Evolutionary conservation across 2,797 vertebrate genomes (phyloP), one percentile per base, ranked within the genome.

Genomic region (Scolopax bukidnonensis): DNA sequence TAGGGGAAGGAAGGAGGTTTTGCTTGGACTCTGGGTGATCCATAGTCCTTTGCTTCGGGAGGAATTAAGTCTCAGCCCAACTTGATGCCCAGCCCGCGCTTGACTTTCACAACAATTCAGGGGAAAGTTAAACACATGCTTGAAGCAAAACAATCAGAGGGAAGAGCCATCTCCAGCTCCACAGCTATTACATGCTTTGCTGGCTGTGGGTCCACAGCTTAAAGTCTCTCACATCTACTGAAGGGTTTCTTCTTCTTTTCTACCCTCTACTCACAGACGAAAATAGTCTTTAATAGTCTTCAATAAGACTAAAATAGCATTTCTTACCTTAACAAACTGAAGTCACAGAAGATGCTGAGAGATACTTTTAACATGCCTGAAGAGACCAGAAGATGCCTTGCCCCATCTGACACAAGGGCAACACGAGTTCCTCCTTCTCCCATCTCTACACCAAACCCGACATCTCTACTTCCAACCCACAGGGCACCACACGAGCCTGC

Each of bases 371-470:
- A 9, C 0, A 0, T 2, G 47, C 7, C 33, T 30, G 4, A 32
- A 30, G 30, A 41, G 47, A 48, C 21, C 23, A 4, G 74, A 50
- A 33, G 56, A 18, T 0, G 2, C 3, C 0, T 18, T 0, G 8
- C 18, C 6, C 9, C 5, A 2, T 7, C 53, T 0, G 1, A n/a
- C 54, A 13, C n/a, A 7, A 14, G 0, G 0, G 40, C 4, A 33
- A 53, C 56, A 12, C 0, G 0, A 32, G 25, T 41, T 48, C 20
- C 11, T 73, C 28, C 47, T 45, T 64, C n/a, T 67, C 32, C 27
- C 2, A 0, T 19, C 60, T 27, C 89, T 12, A 16, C 27, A 24
- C 10, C 51, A 41, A 23, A 56, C 14, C 36, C 0, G 0, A n/a
- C 17, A 36, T 36, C 36, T 36, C 36, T 36, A 36, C 36, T 36